Conservation (phyloP, 30 jellyfish, hydroid and myxozoan species). For the Haliclystus octoradiatus region DNA sequence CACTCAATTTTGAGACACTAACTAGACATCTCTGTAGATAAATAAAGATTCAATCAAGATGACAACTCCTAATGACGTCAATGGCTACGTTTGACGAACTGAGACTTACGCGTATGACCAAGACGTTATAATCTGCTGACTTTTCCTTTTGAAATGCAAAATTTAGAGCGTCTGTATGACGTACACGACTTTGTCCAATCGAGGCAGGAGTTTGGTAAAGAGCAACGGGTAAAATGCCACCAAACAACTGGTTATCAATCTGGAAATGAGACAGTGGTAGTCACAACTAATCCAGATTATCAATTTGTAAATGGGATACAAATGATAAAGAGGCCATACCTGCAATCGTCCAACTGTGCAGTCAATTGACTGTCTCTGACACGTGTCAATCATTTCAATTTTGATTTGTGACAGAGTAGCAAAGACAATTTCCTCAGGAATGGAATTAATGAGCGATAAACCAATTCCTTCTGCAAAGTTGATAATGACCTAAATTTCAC, state of each 20-base stretch:
- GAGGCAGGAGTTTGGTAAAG: slow-evolving; percentile 68
- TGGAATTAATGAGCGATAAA: slow-evolving; percentile 51
- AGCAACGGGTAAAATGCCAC: slow-evolving; percentile 63
- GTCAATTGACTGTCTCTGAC: slow-evolving; percentile 30
- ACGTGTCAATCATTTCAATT: slow-evolving; percentile 12
- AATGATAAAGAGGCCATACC: slow-evolving; percentile 28
- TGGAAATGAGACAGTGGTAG: not conserved
- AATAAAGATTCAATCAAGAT: not conserved
- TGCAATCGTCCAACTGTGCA: slow-evolving; percentile 39
- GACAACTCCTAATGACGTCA: not conserved
- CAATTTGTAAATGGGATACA: too few relatives aligned
- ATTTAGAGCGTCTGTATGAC: not conserved
- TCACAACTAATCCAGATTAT: not conserved
- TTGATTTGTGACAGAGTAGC: slow-evolving; percentile 58
- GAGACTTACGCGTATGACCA: slow-evolving; percentile 17
- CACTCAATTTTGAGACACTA: slow-evolving; percentile 29
- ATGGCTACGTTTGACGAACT: not conserved
- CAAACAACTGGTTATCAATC: slow-evolving; percentile 86
- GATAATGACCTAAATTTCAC: slow-evolving; percentile 34
- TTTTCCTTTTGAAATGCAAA: slow-evolving; percentile 5
- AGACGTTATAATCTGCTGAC: slow-evolving; percentile 8
- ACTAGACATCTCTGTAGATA: slow-evolving; percentile 39
- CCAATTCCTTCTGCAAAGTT: slow-evolving; percentile 92
- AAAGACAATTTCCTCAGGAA: slow-evolving; percentile 85
- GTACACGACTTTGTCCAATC: slow-evolving; percentile 4